Percentiles rank a stretch among this genome's conserved stretches.
phyloP scores from a whole-genome alignment of 2,797 vertebrate species.

The Halcyon leucocephala region DNA sequence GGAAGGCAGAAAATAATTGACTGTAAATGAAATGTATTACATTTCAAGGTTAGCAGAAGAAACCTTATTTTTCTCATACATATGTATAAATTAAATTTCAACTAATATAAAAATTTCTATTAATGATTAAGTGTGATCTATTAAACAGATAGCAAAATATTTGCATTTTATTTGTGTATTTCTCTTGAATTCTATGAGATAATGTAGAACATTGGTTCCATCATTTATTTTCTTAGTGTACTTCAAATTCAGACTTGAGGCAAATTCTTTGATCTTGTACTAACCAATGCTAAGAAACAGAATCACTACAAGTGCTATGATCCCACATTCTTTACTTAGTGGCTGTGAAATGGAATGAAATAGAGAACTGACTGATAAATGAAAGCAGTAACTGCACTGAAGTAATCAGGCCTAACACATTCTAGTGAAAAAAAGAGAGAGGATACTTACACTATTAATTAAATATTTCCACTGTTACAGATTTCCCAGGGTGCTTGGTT shows the following conservation, averaged over 20 bases:
- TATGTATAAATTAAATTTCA: background rate
- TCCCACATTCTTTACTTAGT: background rate
- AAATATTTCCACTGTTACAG: background rate
- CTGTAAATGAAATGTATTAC: background rate
- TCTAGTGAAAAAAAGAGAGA: background rate
- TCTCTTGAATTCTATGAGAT: background rate
- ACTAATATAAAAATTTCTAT: background rate
- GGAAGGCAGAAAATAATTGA: background rate
- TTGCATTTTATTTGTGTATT: background rate
- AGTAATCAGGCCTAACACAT: background rate
- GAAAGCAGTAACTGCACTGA: background rate
- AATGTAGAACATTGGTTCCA: background rate
- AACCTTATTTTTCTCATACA: background rate
- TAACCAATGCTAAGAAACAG: background rate
- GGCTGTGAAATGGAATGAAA: background rate
- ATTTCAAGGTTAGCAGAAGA: background rate
- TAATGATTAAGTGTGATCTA: background rate
- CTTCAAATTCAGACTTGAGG: background rate
- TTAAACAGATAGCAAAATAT: background rate
- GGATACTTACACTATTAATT: background rate
- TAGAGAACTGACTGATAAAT: background rate
- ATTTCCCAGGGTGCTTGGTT: background rate
- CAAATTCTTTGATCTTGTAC: background rate
- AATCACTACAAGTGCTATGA: background rate
- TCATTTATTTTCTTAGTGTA: background rate